phyloP scores from a whole-genome alignment of 2,888 invertebrate species.

The Latrodectus hesperus region DNA sequence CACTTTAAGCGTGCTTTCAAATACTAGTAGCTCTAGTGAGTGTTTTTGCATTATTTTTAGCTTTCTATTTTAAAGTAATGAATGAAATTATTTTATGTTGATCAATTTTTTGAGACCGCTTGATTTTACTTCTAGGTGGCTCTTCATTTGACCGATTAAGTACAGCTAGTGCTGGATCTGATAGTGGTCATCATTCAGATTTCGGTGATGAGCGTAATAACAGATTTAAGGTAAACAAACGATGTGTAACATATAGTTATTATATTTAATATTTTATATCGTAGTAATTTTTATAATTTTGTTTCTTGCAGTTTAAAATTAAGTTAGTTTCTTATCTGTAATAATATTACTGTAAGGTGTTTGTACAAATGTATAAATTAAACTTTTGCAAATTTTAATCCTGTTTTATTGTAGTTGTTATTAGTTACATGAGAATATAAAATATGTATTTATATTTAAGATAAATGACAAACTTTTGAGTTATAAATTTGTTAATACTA shows the following conservation, averaged over 20 bases:
- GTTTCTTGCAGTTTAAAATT: not conserved
- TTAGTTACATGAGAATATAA: no score
- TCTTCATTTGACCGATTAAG: constrained; percentile 73
- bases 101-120: not conserved
- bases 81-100: not conserved
- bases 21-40: constrained; percentile 65
- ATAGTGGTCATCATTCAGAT: constrained; percentile 88
- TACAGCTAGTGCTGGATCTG: constrained; percentile 85
- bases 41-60: not conserved
- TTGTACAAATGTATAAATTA: no score
- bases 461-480: no score
- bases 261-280: no score
- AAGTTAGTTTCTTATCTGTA: not conserved
- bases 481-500: no score
- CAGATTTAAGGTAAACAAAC: constrained; percentile 27
- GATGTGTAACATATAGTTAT: no score
- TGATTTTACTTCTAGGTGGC: constrained; percentile 38
- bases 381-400: no score
- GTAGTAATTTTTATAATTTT: not conserved
- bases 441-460: no score
- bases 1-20: constrained; percentile 65
- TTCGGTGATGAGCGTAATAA: constrained; percentile 51
- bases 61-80: not conserved
- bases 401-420: no score
- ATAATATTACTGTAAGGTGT: no score